phyloP scores from a whole-genome alignment of 2,113 vertebrate genomes.

The Corythaeola cristata region DNA sequence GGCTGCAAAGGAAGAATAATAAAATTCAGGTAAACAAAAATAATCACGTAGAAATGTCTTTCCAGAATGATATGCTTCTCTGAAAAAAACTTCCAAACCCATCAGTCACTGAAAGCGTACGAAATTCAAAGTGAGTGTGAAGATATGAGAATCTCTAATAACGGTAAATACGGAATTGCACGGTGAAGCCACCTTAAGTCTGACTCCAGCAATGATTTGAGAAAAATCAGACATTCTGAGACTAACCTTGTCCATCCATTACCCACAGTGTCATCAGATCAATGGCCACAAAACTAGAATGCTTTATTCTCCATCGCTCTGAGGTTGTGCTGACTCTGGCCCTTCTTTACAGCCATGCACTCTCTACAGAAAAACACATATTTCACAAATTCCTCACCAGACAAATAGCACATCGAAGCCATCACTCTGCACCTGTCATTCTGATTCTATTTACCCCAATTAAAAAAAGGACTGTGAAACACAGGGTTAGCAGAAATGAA shows the following conservation, averaged over 20 bases:
- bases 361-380: constrained; percentile 66
- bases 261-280: constrained; percentile 68
- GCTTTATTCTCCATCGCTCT: constrained; percentile 64
- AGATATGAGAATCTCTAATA: constrained; percentile 12
- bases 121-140: constrained; percentile 36
- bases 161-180: constrained; percentile 17
- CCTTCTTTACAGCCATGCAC: constrained; percentile 66
- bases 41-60: constrained; percentile 25
- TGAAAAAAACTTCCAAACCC: constrained; percentile 9
- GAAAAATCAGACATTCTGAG: constrained; percentile 66
- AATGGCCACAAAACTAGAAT: constrained; percentile 67
- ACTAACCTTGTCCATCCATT: constrained; percentile 67
- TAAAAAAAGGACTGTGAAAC: constrained; percentile 22
- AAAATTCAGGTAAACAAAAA: constrained; percentile 49
- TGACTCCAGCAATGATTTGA: constrained; percentile 59
- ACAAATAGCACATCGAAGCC: constrained; percentile 48
- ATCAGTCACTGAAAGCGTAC: constrained; percentile 16
- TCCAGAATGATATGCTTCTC: constrained; percentile 2
- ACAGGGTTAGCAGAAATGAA: constrained; percentile 12
- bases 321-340: constrained; percentile 68
- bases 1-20: not conserved
- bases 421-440: constrained; percentile 56
- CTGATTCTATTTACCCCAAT: constrained; percentile 49
- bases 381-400: constrained; percentile 62
- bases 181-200: constrained; percentile 27